Percentiles rank a stretch among this genome's conserved stretches.
Conservation (phyloP, 2,888 invertebrate genomes). For the Eledona agricola region DNA sequence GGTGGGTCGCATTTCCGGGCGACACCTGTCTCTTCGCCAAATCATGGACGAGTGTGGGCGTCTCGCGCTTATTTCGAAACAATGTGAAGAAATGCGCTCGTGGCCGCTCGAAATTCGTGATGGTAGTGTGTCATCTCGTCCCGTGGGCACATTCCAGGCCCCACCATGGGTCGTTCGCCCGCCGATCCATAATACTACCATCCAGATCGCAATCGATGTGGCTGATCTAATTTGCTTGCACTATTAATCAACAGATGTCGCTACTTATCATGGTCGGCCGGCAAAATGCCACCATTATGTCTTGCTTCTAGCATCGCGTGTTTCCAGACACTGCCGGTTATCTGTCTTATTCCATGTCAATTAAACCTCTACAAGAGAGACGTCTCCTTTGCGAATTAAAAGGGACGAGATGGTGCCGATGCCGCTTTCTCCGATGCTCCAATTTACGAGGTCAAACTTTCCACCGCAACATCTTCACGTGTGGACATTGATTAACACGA, state of each 20-base stretch:
- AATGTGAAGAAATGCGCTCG: no score
- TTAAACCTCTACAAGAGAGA: constrained; percentile 37
- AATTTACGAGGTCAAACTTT: constrained; percentile 56
- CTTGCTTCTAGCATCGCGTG: constrained; percentile 42
- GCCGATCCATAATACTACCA: constrained; percentile 34
- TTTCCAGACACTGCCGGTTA: constrained; percentile 41
- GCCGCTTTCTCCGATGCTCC: constrained; percentile 17
- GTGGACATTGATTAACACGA: constrained; percentile 31
- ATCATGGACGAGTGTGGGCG: no score
- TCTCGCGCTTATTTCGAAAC: no score
- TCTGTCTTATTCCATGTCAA: constrained; percentile 44
- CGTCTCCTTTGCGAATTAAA: constrained; percentile 29
- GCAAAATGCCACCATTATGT: constrained; percentile 43
- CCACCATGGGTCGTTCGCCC: constrained; percentile 23
- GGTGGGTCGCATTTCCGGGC: no score
- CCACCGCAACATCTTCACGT: no score
- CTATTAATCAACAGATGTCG: constrained; percentile 48
- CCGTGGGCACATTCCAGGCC: constrained; percentile 21
- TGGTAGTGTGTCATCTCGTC: constrained; percentile 19
- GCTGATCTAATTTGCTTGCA: constrained; percentile 42
- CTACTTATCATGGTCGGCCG: constrained; percentile 44
- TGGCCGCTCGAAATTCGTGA: constrained; percentile 12
- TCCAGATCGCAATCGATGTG: constrained; percentile 39
- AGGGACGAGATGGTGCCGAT: constrained; percentile 2
- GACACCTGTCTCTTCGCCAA: no score